Base-by-base conservation (phyloP, 2,888 invertebrate species). In the Drosophila nigricruria region DNA sequence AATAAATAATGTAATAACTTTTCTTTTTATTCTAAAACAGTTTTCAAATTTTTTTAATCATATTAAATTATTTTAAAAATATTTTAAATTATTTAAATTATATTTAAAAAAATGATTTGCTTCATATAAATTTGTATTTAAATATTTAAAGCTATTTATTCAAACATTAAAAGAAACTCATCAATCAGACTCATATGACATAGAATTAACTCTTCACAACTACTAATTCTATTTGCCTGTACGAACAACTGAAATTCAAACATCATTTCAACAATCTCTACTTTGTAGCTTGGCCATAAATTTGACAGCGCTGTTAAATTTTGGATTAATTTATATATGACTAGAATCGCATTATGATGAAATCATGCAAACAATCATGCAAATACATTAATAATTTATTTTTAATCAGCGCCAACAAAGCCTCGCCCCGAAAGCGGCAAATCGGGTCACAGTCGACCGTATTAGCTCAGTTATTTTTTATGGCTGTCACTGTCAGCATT, bases 321-420 rank as follows among this genome's bases (percentile, higher is more conserved):
- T 36, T 25, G 42, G 49, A 70, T 66, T 60, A 38, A 67, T 66
- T 50, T 42, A 45, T 45, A 12, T 8, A 6, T 14, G 32, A 30
- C 27, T 42, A 25, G 36, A 54, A 52, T 23, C 30, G 32, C 18
- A 52, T 57, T 47, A 43, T 45, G 30, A 18, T 50, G 9, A 73
- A 73, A 68, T 76, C 69, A 76, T 70, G 75, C 74, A 74, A 79
- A 52, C 70, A 66, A 42, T 63, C 38, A 47, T 60, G 63, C 70
- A 70, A 73, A 70, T 66, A 65, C 59, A 80, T 84, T 70, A 82
- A 87, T 84, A 84, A 87, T 82, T 74, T 73, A 84, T 80, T 87
- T 73, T 80, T 78, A 78, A 87, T 82, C 87, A 84, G 80, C 63
- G 53, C 43, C 65, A 71, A 66, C 69, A 60, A 49, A 69, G 60